Conservation (phyloP, 1,140 invertebrate genomes). For the Drosophila ambigua region DNA sequence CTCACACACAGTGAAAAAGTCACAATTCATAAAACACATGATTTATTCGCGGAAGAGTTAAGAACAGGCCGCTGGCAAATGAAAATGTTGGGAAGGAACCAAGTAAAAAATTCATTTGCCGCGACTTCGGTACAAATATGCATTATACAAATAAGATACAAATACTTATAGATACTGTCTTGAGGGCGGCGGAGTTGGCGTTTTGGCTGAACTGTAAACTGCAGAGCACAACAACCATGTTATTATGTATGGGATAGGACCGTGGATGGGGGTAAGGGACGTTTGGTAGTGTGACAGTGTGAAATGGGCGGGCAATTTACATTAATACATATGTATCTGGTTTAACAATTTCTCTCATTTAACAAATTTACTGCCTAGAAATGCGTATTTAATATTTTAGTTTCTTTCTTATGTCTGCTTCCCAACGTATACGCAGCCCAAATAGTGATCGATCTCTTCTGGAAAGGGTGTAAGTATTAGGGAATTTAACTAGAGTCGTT, state of each 20-base stretch:
- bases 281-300: slow-evolving; percentile 1
- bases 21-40: slow-evolving; percentile 66
- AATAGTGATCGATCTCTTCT: background rate
- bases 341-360: slow-evolving; percentile 69
- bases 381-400: slow-evolving; percentile 61
- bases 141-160: slow-evolving; percentile 69
- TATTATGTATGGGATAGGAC: slow-evolving; percentile 7
- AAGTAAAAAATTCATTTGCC: slow-evolving; percentile 37
- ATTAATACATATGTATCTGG: slow-evolving; percentile 51
- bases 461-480: slow-evolving; percentile 5
- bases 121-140: slow-evolving; percentile 47
- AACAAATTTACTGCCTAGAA: slow-evolving; percentile 80
- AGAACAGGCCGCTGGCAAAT: slow-evolving; percentile 31
- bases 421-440: background rate
- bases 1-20: slow-evolving; percentile 37
- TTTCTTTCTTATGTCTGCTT: slow-evolving; percentile 17
- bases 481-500: slow-evolving; percentile 7
- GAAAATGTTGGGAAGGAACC: slow-evolving; percentile 14
- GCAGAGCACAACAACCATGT: slow-evolving; percentile 51
- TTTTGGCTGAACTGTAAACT: slow-evolving; percentile 39
- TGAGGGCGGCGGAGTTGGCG: slow-evolving; percentile 62
- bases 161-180: slow-evolving; percentile 76
- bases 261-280: background rate
- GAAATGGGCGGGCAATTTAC: slow-evolving; percentile 53
- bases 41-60: slow-evolving; percentile 66